Conservation (phyloP, 2,113 vertebrate species). For the Athene cunicularia region DNA sequence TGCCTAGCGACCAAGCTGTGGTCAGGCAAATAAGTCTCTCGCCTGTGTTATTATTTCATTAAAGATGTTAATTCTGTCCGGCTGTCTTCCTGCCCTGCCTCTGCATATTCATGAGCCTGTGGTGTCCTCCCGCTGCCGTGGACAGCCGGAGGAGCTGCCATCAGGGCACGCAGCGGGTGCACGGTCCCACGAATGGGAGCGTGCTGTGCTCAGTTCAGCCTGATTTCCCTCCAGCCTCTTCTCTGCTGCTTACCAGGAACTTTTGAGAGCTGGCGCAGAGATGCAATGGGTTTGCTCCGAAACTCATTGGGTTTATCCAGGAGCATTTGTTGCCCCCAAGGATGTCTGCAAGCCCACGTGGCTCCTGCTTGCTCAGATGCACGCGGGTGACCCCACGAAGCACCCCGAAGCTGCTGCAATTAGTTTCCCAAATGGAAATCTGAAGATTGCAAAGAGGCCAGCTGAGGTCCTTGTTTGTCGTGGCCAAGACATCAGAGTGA, state of each 20-base stretch:
- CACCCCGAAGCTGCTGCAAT: background rate
- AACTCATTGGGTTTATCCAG: background rate
- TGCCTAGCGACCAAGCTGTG: background rate
- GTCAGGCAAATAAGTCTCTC: background rate
- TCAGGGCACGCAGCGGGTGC: background rate
- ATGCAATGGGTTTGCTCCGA: accelerated
- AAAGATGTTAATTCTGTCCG: slow-evolving; percentile 61
- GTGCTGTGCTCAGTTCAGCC: background rate
- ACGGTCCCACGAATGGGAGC: background rate
- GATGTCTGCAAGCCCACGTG: accelerated
- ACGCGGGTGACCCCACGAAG: background rate
- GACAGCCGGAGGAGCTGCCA: background rate
- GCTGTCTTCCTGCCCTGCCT: background rate
- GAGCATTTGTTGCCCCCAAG: background rate
- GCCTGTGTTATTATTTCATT: slow-evolving; percentile 39
- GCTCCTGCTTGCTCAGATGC: background rate
- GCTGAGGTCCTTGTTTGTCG: background rate
- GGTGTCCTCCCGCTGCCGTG: background rate
- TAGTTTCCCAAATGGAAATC: background rate
- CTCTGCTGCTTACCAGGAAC: background rate
- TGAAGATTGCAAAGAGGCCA: background rate
- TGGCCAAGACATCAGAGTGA: background rate
- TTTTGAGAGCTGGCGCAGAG: background rate
- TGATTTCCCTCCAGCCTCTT: background rate
- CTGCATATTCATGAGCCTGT: slow-evolving; percentile 51